phyloP scores from a whole-genome alignment of 2,888 invertebrate genomes.

The Beris morrisii region DNA sequence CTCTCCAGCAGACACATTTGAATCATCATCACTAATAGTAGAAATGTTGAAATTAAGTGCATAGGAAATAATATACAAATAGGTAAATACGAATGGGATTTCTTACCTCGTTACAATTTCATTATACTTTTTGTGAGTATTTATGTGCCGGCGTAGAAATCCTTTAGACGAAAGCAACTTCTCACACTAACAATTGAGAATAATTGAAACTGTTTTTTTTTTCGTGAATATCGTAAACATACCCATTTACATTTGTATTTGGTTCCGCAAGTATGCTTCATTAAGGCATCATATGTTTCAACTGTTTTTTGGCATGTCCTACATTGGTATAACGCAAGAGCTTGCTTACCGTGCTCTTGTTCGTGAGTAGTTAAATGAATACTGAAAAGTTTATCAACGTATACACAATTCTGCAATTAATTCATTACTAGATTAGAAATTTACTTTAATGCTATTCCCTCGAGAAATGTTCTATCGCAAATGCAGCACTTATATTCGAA shows the following conservation, averaged over 20 bases:
- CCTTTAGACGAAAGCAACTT: conserved; percentile 13
- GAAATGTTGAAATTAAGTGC: no score
- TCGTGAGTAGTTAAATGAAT: conserved; percentile 17
- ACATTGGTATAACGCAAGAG: conserved; percentile 9
- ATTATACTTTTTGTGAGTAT: conserved; percentile 24
- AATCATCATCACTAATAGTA: no score
- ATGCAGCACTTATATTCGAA: conserved; percentile 16
- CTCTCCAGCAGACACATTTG: no score
- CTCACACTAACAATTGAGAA: conserved; percentile 8
- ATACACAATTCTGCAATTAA: not conserved
- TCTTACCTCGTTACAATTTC: conserved; percentile 2
- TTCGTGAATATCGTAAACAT: not conserved
- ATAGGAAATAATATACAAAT: no score
- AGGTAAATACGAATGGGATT: no score
- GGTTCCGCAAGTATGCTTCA: not conserved
- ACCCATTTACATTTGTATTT: conserved; percentile 19
- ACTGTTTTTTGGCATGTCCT: not conserved
- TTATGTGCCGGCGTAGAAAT: conserved; percentile 14
- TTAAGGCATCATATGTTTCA: not conserved
- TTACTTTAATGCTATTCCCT: conserved; percentile 18
- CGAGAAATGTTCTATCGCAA: conserved; percentile 15
- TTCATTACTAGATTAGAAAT: not conserved
- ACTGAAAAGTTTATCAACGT: not conserved
- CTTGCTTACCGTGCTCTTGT: not conserved
- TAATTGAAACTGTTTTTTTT: no score